Base-by-base conservation (phyloP, 2,888 invertebrate genomes). In the Allolobophora icterica region DNA sequence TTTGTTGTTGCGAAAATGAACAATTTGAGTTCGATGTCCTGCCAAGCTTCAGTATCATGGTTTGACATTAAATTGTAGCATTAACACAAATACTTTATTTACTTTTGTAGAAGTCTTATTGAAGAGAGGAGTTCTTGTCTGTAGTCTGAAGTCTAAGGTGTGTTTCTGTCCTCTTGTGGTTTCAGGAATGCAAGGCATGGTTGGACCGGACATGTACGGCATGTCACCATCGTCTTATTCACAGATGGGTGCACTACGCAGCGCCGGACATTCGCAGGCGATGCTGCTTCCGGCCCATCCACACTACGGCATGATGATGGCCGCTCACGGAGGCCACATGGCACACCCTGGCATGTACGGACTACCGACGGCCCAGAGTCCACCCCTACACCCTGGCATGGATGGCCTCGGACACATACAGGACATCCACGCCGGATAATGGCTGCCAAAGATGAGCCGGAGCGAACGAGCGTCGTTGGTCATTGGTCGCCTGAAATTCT, bases 281-380 rank as follows among this genome's bases (percentile, higher is more conserved):
- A 96, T 96, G 96, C 94, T 96, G 91, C 95, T 96, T 90, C 95
- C 96, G 5, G 95, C 95, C 87, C 95, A 96, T 92, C 95, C 95
- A 0, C 96, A 96, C 93, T 95, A 95, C 92, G 95, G 95, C 95
- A 96, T 96, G 96, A 93, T 94, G 93, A 93, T 93, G 91, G 94
- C 94, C 91, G 94, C 94, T 35, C 95, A 95, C 95, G 95, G 95
- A 90, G 95, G 95, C 92, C 94, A 94, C 92, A 95, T 95, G 95
- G 95, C 95, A 90, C 95, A 95, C 92, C 94, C 94, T 91, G 95
- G 95, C 90, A 95, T 95, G 94, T 94, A 95, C 19, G 93, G 92
- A 58, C 93, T 94, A 93, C 93, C 94, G 91, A 94, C 94, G n/a
- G 94, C 95, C 83, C 95, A 95, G 93, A 95, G 95, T 91, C 95